Evolutionary conservation across 2,113 vertebrate genomes (phyloP), one percentile per base, ranked within the genome.

Genomic region (Cottus gobio): DNA sequence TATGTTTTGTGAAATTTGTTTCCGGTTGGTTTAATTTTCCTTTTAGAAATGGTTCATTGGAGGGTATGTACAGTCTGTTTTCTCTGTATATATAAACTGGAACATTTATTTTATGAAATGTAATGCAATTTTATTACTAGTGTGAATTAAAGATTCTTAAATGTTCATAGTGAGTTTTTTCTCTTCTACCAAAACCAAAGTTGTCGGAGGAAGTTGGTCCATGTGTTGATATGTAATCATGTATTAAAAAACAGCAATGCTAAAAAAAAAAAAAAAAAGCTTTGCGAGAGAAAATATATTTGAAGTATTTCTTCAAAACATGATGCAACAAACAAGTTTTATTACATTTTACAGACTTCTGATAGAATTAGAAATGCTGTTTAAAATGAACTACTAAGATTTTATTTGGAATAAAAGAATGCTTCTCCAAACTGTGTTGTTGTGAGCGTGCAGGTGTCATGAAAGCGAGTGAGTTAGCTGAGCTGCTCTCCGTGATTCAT

Each of bases 81-180:
- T 95, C 91, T 98, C 96, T 99, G 97, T 99, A 99, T 98, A 99
- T 95, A 96, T 99, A 99, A 98, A 99, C 97, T 96, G 97, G 97
- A 99, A 98, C 98, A 99, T 99, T 99, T 99, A 99, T 99, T 99
- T 99, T 99, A 99, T 98, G 97, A 99, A 96, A 98, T 98, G 98
- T 99, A 98, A 98, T 98, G 98, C 97, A 96, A 97, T 99, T 99
- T 99, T 99, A 99, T 99, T 99, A 99, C 98, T 97, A 96, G 97
- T 99, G 98, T 99, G 96, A 98, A 98, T 99, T 98, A 99, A 99
- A 96, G 96, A 97, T 94, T 95, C 94, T 94, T 95, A 96, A 96
- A 95, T 95, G 95, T 96, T 95, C 89, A 92, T 89, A 86, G 87
- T 93, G 92, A 89, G 85, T 86, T 94, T 90, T 89, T 86, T 86